Evolutionary conservation across 2,113 vertebrate species (phyloP), one percentile per base, ranked within the genome.

Genomic region (Syrrhaptes paradoxus): DNA sequence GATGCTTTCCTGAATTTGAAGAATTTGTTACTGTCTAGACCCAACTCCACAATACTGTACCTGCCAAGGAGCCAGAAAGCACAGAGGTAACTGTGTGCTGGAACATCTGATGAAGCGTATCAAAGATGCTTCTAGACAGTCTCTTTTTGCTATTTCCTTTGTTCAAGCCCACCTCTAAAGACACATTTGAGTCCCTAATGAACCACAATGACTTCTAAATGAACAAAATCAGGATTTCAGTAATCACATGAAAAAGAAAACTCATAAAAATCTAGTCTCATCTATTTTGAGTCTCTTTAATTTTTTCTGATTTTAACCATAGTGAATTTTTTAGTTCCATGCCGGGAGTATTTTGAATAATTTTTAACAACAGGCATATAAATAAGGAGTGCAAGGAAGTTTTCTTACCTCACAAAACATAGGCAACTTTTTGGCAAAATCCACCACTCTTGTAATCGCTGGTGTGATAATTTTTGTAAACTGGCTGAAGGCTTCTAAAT

Each of bases 381-480:
- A 88, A 86, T 34, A 32, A 94, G 43, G 57, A 51, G 67, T 17
- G 46, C 81, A 96, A 78, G 80, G 73, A 93, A 71, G 32, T 77
- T 85, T 88, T 80, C 98, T 97, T 92, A 99, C 99, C 99, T 99
- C 99, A 98, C 99, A 99, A 97, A 99, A 99, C 99, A 99, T 99
- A 97, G 99, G 99, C 98, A 99, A 98, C 98, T 99, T 99, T 99
- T 99, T 99, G 99, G 99, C 99, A 99, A 99, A 99, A 98, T 99
- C 99, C 98, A 99, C 99, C 98, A 99, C 99, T 98, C 99, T 98
- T 93, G 99, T 99, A 98, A 99, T 99, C 98, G 99, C 99, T 98
- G 99, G 99, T 98, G 99, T 99, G 98, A 99, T 99, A 97, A 99
- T 99, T 98, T 99, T 99, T 98, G 99, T 99, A 98, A 99, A 99